Conservation (phyloP, 2,797 vertebrate genomes). For the Taeniopygia guttata region DNA sequence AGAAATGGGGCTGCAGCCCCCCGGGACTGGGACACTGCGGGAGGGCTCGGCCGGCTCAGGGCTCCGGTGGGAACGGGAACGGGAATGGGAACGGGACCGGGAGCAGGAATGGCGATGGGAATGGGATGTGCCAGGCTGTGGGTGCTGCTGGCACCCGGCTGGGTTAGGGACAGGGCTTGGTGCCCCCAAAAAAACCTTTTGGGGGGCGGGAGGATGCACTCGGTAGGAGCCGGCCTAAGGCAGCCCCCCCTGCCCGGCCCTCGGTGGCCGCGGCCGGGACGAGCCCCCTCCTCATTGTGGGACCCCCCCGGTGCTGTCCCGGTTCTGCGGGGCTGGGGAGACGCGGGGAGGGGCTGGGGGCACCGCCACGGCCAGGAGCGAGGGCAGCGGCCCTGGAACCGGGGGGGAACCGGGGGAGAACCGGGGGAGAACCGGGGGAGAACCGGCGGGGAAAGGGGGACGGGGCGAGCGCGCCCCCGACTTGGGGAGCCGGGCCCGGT, state of each 20-base stretch:
- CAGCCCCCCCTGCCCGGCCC: neutral
- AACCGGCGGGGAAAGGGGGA: neutral
- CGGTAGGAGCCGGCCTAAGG: neutral
- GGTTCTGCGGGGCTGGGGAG: neutral
- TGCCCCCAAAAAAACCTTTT: too few relatives aligned
- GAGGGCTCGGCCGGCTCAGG: neutral
- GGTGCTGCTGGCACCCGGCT: neutral
- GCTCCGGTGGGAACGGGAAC: neutral
- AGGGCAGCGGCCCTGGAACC: neutral
- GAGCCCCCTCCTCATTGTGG: neutral
- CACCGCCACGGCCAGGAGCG: neutral
- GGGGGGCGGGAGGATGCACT: too few relatives aligned
- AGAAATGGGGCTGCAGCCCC: neutral
- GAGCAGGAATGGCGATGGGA: too few relatives aligned
- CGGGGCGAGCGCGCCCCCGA: neutral
- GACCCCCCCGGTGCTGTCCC: neutral
- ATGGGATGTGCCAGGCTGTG: neutral
- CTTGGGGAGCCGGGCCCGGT: neutral
- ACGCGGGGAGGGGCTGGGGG: neutral
- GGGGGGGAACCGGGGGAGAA: neutral
- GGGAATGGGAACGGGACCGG: too few relatives aligned
- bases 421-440: neutral
- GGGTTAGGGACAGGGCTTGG: neutral
- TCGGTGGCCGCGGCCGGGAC: neutral
- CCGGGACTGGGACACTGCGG: fast-evolving